Evolutionary conservation across 2,797 vertebrate genomes (phyloP), one percentile per base, ranked within the genome.

Genomic region (Scolopax rusticola): DNA sequence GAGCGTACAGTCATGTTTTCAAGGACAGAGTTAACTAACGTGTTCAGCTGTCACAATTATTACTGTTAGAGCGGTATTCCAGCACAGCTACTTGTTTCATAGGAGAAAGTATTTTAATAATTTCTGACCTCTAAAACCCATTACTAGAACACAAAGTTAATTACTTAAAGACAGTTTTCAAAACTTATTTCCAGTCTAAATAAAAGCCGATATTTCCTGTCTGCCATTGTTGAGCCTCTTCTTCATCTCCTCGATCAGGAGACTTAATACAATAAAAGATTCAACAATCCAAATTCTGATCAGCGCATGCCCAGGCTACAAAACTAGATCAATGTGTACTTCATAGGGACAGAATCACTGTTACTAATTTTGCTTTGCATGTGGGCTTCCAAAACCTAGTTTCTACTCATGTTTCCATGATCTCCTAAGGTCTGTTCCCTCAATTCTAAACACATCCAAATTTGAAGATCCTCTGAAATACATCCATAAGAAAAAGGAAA

Each of bases 21-120:
- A 95, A 94, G 87, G 84, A 86, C 70, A 74, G 48, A 86, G 50
- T 30, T 67, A 78, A 90, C 92, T n/a, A 56, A 41, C 40, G 14
- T 1, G 2, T 76, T 81, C 69, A 67, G 40, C 51, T 64, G 68
- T 69, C 80, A 69, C 38, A 48, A 30, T 53, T 70, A 70, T 7
- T 64, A 53, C 81, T 63, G 36, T 48, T 20, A 43, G 15, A 75
- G 40, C 56, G 68, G 43, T 20, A 75, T 33, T 71, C 60, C 43
- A 51, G 6, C 30, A 41, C 33, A 75, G 78, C 20, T 80, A 12
- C 45, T 80, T 43, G 15, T 50, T 75, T 41, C 1, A 0, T 2
- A 28, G 61, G 2, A 89, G 15, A 36, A 89, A 87, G 32, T 11
- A 57, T 30, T 69, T 59, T 20, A 61, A 40, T 23, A 32, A 69